These are phyloP conservation scores for Margarornis squamiger DNA, from an alignment of 2,797 vertebrate species.

Conservation along the genomic window DNA sequence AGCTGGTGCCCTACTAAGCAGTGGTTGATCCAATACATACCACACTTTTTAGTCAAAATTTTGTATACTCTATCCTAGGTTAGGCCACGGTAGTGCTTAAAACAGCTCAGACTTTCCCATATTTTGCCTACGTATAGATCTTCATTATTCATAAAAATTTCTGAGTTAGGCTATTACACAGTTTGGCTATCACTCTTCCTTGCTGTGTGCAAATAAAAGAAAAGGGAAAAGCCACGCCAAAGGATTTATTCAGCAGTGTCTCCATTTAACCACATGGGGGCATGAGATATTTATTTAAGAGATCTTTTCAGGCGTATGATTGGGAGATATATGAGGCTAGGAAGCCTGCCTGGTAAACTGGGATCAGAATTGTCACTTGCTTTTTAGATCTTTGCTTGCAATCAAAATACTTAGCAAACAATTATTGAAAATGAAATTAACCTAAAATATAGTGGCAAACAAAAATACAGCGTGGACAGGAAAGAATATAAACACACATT, in stretches of 20 bases:
- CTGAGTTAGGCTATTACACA: background rate
- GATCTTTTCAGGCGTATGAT: background rate
- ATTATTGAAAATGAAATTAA: background rate
- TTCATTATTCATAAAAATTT: background rate
- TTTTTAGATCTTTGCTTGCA: background rate
- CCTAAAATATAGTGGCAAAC: background rate
- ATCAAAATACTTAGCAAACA: background rate
- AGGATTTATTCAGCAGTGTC: conserved; percentile 1
- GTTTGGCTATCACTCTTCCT: background rate
- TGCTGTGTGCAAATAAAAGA: background rate
- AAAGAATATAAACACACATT: background rate
- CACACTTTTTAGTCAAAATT: background rate
- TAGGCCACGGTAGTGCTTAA: background rate
- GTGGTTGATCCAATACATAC: background rate
- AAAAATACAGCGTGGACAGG: background rate
- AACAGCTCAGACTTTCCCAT: background rate
- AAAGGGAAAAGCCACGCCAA: background rate
- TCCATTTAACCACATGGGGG: conserved; percentile 70
- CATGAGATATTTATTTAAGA: conserved; percentile 66
- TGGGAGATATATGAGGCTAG: background rate
- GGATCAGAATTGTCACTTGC: background rate
- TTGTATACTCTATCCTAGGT: background rate
- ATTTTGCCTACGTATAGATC: background rate
- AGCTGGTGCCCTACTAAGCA: background rate
- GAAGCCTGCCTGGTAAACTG: background rate